These are phyloP conservation scores for Petromus typicus DNA, from an alignment of 2,113 vertebrate genomes.

Conservation along the genomic window DNA sequence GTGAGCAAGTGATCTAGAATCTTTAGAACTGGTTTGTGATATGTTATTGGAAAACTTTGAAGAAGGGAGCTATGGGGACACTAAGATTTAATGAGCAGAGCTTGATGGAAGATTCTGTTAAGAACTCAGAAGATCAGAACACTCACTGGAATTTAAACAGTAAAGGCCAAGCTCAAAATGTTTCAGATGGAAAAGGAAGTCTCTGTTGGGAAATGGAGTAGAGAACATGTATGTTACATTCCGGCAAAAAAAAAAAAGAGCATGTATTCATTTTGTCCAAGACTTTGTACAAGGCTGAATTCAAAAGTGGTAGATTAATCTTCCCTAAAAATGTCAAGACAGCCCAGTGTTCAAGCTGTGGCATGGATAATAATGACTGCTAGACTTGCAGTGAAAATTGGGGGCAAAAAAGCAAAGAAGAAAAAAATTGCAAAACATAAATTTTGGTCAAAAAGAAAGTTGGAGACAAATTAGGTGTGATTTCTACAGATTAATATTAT, in stretches of 20 bases:
- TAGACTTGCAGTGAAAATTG: background rate
- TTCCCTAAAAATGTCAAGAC: background rate
- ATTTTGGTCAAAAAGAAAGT: background rate
- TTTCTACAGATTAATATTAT: background rate
- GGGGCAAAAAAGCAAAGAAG: background rate
- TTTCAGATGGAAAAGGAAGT: background rate
- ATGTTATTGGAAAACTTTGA: background rate
- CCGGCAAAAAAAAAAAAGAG: background rate
- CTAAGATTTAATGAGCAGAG: background rate
- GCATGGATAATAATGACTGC: no score
- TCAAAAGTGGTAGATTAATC: background rate
- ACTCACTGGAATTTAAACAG: background rate
- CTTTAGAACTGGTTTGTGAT: background rate
- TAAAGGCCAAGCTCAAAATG: background rate
- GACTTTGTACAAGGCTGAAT: background rate
- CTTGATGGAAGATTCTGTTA: background rate
- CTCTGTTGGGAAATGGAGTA: background rate
- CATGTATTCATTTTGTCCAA: background rate
- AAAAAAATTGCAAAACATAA: background rate
- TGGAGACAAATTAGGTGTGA: background rate
- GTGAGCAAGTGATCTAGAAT: background rate
- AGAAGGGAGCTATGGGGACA: background rate
- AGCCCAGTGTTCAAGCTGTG: background rate
- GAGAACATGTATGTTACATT: background rate
- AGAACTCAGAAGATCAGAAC: background rate